phyloP scores from a whole-genome alignment of 1,140 invertebrate species.

The Agrilus planipennis region DNA sequence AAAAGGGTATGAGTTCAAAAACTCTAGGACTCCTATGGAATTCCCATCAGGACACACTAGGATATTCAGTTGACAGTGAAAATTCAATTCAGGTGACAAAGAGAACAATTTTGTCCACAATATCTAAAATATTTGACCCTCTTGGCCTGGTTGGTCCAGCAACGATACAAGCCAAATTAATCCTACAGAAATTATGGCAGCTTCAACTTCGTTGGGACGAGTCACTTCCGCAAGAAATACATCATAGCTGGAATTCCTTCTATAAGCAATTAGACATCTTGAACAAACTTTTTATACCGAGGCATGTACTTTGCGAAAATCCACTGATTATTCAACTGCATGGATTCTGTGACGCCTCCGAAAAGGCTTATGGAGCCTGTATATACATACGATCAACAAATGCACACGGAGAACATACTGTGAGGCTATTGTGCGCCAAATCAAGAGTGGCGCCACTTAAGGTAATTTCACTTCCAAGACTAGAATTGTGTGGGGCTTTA shows the following conservation, averaged over 20 bases:
- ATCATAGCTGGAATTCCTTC: no score
- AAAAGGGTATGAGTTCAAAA: neutral
- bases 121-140: conserved; percentile 4
- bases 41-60: neutral
- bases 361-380: no score
- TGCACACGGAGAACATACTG: no score
- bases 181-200: conserved; percentile 2
- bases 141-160: conserved; percentile 2
- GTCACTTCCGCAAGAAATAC: neutral
- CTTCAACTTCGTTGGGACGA: conserved; percentile 1
- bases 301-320: no score
- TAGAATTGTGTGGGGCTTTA: conserved; percentile 19
- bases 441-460: conserved; percentile 33
- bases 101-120: conserved; percentile 1
- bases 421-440: conserved; percentile 26
- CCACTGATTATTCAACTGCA: no score
- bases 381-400: no score
- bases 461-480: conserved; percentile 12
- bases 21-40: conserved; percentile 2
- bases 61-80: no score
- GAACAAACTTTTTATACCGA: no score
- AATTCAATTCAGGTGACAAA: no score
- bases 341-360: no score
- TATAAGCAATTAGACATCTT: no score
- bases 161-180: neutral